A percentile compares a stretch with the other conserved stretches of the same genome.
phyloP scores from a whole-genome alignment of 1,140 invertebrate species.

The Anastatus disparis region DNA sequence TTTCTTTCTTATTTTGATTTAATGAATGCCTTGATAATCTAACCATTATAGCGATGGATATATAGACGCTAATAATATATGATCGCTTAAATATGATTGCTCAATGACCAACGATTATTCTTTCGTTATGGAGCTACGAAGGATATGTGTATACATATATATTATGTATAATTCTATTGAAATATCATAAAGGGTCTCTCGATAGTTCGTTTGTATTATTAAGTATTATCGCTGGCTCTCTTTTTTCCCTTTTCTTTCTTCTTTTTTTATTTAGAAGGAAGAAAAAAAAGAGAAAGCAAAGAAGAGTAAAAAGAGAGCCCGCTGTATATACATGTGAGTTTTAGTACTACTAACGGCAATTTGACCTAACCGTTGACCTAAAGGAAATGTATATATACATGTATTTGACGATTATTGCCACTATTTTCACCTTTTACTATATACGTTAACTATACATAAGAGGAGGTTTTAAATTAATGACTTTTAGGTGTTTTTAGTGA shows the following conservation, averaged over 20 bases:
- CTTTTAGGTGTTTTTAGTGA: slow-evolving; percentile 12
- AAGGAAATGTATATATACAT: slow-evolving; percentile 22
- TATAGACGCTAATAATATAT: slow-evolving; percentile 15
- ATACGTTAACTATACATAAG: no score
- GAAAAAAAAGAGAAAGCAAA: neutral
- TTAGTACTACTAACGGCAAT: slow-evolving; percentile 25
- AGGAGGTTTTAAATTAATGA: slow-evolving; percentile 11
- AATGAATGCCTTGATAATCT: no score
- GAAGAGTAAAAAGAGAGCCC: no score
- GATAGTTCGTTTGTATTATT: neutral
- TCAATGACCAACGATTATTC: neutral
- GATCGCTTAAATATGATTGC: neutral
- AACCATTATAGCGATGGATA: no score
- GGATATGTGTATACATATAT: no score
- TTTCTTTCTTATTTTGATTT: no score
- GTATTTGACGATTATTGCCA: slow-evolving; percentile 12
- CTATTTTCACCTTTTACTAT: no score
- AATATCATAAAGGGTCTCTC: neutral
- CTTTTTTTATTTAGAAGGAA: neutral
- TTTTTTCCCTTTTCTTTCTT: neutral
- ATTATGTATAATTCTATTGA: neutral
- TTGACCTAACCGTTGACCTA: slow-evolving; percentile 29
- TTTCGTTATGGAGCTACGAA: no score
- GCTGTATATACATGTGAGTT: no score
- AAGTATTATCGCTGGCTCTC: neutral